phyloP scores from a whole-genome alignment of 2,888 invertebrate species.

The Drosophila nigricruria region DNA sequence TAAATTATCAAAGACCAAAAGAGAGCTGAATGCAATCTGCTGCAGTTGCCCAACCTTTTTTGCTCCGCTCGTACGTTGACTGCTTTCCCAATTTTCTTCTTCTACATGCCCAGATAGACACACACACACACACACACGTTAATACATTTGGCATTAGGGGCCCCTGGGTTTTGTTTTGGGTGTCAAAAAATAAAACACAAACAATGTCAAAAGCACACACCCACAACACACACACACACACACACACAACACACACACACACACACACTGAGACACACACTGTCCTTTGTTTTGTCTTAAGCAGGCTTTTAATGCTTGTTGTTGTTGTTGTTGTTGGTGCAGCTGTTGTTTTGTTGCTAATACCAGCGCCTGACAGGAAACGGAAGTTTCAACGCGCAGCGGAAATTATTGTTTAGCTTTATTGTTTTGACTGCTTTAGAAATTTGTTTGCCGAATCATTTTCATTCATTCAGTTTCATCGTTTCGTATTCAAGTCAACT shows the following conservation, averaged over 20 bases:
- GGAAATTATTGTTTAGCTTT: slow-evolving; percentile 78
- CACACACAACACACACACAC: slow-evolving; percentile 29
- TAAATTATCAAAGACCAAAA: slow-evolving; percentile 72
- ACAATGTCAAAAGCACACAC: slow-evolving; percentile 39
- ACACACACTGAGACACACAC: slow-evolving; percentile 7
- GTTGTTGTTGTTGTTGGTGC: slow-evolving; percentile 12
- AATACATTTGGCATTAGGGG: slow-evolving; percentile 21
- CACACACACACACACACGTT: slow-evolving; percentile 5
- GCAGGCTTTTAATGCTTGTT: slow-evolving; percentile 44
- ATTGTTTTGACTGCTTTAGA: slow-evolving; percentile 77
- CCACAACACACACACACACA: slow-evolving; percentile 25
- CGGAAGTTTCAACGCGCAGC: slow-evolving; percentile 76
- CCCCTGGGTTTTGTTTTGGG: slow-evolving; percentile 48
- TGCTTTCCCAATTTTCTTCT: slow-evolving; percentile 2
- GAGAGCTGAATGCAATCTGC: slow-evolving; percentile 59
- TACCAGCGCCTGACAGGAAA: slow-evolving; percentile 58
- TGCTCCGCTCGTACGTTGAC: too few species aligned
- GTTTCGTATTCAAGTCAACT: slow-evolving; percentile 33
- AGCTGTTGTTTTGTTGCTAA: slow-evolving; percentile 51
- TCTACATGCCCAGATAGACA: not conserved
- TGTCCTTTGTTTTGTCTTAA: slow-evolving; percentile 64
- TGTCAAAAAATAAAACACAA: slow-evolving; percentile 42
- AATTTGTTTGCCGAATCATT: slow-evolving; percentile 75
- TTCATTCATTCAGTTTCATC: slow-evolving; percentile 59
- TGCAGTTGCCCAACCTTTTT: slow-evolving; percentile 40